Conservation (phyloP, 2,113 vertebrate species). For the Callithrix jacchus region DNA sequence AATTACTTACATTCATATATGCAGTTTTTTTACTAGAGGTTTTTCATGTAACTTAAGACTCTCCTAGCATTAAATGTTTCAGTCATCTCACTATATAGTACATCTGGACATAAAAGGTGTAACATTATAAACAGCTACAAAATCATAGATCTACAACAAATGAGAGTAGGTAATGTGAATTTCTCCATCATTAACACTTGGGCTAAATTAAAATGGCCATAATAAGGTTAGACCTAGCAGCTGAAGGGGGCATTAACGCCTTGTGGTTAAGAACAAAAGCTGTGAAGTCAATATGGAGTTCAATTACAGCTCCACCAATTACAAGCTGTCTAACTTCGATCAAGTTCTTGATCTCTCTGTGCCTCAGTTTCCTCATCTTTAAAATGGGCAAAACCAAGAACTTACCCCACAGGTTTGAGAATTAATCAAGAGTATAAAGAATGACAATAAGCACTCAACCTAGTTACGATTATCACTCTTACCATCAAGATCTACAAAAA, state of each 20-base stretch:
- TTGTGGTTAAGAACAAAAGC: slow-evolving; percentile 35
- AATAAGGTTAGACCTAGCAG: slow-evolving; percentile 22
- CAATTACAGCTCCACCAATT: slow-evolving; percentile 14
- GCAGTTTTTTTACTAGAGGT: not conserved
- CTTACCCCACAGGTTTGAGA: not conserved
- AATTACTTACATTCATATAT: slow-evolving; percentile 16
- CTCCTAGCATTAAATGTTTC: slow-evolving; percentile 39
- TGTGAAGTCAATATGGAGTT: slow-evolving; percentile 31
- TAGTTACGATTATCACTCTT: slow-evolving; percentile 31
- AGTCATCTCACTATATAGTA: slow-evolving; percentile 4
- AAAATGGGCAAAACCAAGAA: slow-evolving; percentile 16
- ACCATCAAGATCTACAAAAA: slow-evolving; percentile 46
- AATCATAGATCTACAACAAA: slow-evolving; percentile 28
- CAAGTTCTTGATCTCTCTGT: slow-evolving; percentile 12
- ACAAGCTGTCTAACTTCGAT: slow-evolving; percentile 24
- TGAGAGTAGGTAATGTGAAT: slow-evolving; percentile 2
- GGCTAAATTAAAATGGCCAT: slow-evolving; percentile 53
- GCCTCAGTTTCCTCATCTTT: slow-evolving; percentile 21
- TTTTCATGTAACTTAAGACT: slow-evolving; percentile 28
- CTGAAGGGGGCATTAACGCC: slow-evolving; percentile 6
- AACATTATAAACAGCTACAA: slow-evolving; percentile 16
- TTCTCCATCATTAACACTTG: slow-evolving; percentile 3
- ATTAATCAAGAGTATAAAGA: slow-evolving; percentile 11
- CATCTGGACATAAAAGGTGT: not conserved
- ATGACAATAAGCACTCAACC: slow-evolving; percentile 22